Conservation (phyloP, 2,113 vertebrate genomes). For the Hippoglossus stenolepis region DNA sequence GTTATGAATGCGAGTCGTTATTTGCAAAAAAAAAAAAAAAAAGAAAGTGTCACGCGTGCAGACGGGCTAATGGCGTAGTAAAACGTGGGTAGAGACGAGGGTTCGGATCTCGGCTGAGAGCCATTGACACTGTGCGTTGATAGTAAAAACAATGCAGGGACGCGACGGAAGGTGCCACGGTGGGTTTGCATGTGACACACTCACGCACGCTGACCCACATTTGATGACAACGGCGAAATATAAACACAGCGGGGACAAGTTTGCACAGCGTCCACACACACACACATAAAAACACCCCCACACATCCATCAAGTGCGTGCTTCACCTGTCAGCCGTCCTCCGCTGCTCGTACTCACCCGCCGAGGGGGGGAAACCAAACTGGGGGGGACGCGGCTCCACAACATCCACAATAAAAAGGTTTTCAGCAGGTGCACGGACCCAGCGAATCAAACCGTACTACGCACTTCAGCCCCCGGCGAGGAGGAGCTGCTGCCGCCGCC, state of each 20-base stretch:
- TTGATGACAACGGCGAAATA: constrained; percentile 34
- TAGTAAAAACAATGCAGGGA: constrained; percentile 71
- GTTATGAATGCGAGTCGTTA: background rate
- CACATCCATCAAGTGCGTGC: constrained; percentile 9
- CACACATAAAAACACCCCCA: background rate
- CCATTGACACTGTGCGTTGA: constrained; percentile 43
- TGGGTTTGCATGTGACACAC: constrained; percentile 19
- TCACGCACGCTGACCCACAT: constrained; percentile 8
- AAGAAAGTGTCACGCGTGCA: background rate
- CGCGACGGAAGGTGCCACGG: constrained; percentile 51
- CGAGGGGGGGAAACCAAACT: constrained; percentile 49
- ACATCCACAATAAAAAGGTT: background rate
- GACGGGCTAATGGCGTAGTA: background rate
- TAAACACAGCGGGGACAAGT: constrained; percentile 35
- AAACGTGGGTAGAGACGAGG: constrained; percentile 20
- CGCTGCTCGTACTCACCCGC: constrained; percentile 59
- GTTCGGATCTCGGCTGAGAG: constrained; percentile 42
- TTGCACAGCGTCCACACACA: constrained; percentile 20
- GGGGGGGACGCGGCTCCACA: background rate
- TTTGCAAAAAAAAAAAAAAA: no score
- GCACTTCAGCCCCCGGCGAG: constrained; percentile 60
- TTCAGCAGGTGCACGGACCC: background rate
- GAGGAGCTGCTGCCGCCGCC: constrained; percentile 18
- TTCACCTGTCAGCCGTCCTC: constrained; percentile 57
- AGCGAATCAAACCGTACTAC: constrained; percentile 42